Percentiles rank a stretch among this genome's conserved stretches.
phyloP scores from a whole-genome alignment of 2,113 vertebrate species.

The Gasterosteus nipponicus region DNA sequence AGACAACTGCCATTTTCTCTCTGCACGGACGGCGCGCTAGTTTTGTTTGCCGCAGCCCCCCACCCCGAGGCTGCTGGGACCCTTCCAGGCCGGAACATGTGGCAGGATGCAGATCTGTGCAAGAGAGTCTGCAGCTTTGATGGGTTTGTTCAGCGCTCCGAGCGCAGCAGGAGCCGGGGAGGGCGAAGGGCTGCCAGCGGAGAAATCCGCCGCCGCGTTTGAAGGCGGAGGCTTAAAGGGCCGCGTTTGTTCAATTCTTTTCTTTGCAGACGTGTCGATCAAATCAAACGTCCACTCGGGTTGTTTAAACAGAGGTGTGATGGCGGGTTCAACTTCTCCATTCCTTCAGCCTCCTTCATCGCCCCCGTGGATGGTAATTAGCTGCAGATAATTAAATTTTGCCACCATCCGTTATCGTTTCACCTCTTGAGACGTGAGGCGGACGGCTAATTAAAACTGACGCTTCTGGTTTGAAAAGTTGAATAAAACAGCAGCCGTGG shows the following conservation, averaged over 20 bases:
- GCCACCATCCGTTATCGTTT: slow-evolving; percentile 5
- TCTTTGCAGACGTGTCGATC: background rate
- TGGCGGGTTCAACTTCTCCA: background rate
- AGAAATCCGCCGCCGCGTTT: no score
- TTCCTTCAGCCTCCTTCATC: background rate
- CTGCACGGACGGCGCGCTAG: slow-evolving; percentile 3
- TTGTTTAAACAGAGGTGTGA: background rate
- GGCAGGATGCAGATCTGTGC: slow-evolving; percentile 33
- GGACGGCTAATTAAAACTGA: slow-evolving; percentile 15
- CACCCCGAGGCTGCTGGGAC: slow-evolving; percentile 18
- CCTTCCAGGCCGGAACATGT: slow-evolving; percentile 7
- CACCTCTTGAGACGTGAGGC: slow-evolving; percentile 1
- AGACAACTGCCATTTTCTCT: slow-evolving; percentile 45
- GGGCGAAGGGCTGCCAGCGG: no score
- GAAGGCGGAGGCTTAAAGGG: background rate
- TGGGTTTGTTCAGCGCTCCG: slow-evolving; percentile 16
- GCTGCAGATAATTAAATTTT: slow-evolving; percentile 32
- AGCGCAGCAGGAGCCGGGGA: background rate
- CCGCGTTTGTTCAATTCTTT: background rate
- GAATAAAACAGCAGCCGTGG: background rate
- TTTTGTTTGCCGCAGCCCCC: slow-evolving; percentile 21
- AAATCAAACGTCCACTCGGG: background rate
- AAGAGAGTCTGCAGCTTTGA: slow-evolving; percentile 20
- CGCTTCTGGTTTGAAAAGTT: slow-evolving; percentile 1
- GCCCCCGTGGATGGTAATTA: slow-evolving; percentile 12